phyloP scores from a whole-genome alignment of 2,888 invertebrate species.

The Tenthredo scrophulariae region DNA sequence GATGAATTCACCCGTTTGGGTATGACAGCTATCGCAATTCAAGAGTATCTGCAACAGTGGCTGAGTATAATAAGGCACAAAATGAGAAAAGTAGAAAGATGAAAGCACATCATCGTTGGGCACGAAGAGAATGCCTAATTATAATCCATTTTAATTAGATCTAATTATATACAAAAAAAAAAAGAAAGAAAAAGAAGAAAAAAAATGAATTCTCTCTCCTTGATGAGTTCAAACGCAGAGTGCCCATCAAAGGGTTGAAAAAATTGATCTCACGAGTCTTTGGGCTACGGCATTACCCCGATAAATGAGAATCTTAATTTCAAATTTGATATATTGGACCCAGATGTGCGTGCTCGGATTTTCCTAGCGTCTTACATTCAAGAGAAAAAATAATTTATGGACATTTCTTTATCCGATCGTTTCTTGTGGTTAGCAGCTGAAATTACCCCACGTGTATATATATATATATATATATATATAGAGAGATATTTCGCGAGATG shows the following conservation, averaged over 20 bases:
- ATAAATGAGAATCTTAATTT: background rate
- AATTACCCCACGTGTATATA: background rate
- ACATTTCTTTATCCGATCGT: background rate
- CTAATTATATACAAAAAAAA: background rate
- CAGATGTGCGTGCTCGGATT: background rate
- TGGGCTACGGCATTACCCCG: too few relatives aligned
- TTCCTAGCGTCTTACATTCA: background rate
- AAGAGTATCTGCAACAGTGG: background rate
- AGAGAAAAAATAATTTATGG: background rate
- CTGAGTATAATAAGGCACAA: background rate
- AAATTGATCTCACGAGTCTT: background rate
- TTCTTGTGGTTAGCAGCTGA: background rate
- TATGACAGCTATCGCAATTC: background rate
- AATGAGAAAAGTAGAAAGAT: background rate
- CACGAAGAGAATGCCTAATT: background rate
- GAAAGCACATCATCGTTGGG: background rate
- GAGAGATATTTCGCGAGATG: background rate
- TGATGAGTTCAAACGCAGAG: background rate
- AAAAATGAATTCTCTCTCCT: background rate
- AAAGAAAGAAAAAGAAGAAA: background rate
- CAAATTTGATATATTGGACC: background rate
- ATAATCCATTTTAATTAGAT: conserved; percentile 20
- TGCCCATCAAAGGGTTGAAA: background rate
- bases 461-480: background rate
- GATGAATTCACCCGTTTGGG: background rate